Conservation (phyloP, 2,113 vertebrate genomes). For the Rhizomys pruinosus region DNA sequence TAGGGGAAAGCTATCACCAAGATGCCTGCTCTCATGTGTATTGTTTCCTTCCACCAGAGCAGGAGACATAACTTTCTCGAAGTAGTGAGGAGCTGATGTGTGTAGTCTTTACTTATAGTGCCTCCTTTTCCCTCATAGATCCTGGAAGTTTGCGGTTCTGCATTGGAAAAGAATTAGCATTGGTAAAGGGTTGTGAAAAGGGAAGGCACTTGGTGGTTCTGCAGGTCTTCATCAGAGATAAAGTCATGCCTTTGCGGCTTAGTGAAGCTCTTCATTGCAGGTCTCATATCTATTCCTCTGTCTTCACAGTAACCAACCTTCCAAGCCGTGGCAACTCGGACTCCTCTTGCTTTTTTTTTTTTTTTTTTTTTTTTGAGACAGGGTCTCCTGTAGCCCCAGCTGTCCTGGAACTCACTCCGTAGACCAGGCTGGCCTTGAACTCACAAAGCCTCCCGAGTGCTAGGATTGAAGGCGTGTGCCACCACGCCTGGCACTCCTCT, state of each 20-base stretch:
- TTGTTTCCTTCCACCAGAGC: not conserved
- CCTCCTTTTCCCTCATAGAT: not conserved
- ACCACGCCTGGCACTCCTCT: no score
- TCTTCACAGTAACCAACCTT: not conserved
- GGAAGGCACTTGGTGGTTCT: not conserved
- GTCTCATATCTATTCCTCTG: not conserved
- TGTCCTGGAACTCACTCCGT: no score
- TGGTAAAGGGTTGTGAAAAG: not conserved
- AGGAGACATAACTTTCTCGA: slow-evolving; percentile 10
- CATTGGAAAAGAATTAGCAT: not conserved
- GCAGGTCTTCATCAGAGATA: not conserved
- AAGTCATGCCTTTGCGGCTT: not conserved
- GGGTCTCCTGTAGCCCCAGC: no score
- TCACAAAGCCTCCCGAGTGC: no score
- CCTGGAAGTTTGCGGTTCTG: not conserved
- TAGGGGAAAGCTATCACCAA: not conserved
- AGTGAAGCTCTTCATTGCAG: not conserved
- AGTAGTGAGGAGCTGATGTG: not conserved
- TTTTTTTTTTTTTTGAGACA: no score
- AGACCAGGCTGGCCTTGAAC: no score
- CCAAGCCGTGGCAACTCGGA: not conserved
- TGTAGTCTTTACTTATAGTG: not conserved
- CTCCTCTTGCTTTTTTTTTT: no score
- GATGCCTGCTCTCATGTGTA: not conserved
- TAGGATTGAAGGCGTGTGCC: no score